These are phyloP conservation scores for Platysteira castanea DNA, from an alignment of 2,113 vertebrate species.

Conservation along the genomic window DNA sequence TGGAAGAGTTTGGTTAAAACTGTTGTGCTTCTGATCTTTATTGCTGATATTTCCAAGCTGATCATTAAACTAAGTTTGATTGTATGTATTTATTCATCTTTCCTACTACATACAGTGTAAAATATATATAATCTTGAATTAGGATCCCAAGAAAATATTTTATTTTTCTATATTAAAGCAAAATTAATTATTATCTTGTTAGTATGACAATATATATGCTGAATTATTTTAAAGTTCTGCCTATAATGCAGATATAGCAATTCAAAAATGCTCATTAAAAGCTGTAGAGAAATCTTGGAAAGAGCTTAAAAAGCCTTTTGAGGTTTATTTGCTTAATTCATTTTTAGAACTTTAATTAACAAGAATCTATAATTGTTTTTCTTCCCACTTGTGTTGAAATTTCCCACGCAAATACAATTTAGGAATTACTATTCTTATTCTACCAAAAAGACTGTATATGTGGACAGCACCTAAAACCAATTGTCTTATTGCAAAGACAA, in stretches of 20 bases:
- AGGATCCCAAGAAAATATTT: not conserved
- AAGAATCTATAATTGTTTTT: slow-evolving; percentile 65
- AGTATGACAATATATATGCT: not conserved
- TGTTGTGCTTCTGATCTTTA: not conserved
- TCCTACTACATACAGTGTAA: not conserved
- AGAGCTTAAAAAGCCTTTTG: slow-evolving; percentile 48
- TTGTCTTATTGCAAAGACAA: slow-evolving; percentile 1
- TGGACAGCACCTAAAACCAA: not conserved
- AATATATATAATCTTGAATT: not conserved
- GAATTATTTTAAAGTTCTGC: slow-evolving; percentile 8
- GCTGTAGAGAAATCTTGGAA: slow-evolving; percentile 29
- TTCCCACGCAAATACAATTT: slow-evolving; percentile 68
- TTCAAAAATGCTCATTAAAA: slow-evolving; percentile 19
- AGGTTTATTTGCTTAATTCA: slow-evolving; percentile 72
- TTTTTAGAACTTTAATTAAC: slow-evolving; percentile 77
- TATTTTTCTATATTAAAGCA: not conserved
- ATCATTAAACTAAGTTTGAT: not conserved
- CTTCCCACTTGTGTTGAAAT: slow-evolving; percentile 68
- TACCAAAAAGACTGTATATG: slow-evolving; percentile 37
- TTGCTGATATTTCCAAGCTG: not conserved
- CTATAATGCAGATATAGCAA: not conserved
- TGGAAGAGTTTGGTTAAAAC: not conserved
- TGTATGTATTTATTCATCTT: not conserved
- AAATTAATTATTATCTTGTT: not conserved
- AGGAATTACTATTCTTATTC: slow-evolving; percentile 54